Evolutionary conservation across 2,113 vertebrate species (phyloP).

Genomic region (Poecile atricapillus): DNA sequence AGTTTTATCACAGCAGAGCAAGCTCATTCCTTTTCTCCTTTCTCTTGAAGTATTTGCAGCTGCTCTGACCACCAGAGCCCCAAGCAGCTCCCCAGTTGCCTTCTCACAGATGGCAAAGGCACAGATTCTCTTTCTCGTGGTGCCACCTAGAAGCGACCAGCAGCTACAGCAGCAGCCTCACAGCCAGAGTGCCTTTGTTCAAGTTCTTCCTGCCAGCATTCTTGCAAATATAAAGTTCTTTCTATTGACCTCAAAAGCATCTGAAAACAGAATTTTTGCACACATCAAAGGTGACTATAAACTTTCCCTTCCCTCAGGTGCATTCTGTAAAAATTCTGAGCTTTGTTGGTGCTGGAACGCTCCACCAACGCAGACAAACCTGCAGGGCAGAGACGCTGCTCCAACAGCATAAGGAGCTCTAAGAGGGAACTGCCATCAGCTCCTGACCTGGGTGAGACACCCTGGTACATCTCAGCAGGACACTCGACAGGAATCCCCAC

Average conservation of each 20-base stretch:
- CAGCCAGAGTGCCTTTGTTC: not conserved
- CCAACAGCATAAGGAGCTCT: accelerated
- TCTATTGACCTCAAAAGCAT: not conserved
- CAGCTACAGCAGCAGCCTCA: slow-evolving; percentile 1
- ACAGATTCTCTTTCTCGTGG: slow-evolving; percentile 32
- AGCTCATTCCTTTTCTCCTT: not conserved
- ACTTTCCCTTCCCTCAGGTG: not conserved
- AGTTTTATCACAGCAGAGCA: not conserved
- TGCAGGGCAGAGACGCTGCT: not conserved
- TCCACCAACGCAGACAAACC: not conserved
- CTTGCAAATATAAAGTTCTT: not conserved
- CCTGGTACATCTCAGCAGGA: not conserved
- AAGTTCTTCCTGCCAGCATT: not conserved
- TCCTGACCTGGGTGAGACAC: not conserved
- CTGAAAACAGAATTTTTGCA: not conserved
- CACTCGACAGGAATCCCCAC: not conserved
- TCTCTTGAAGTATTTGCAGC: not conserved
- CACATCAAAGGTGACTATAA: not conserved
- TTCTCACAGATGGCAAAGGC: not conserved
- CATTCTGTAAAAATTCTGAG: not conserved
- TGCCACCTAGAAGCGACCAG: slow-evolving; percentile 59
- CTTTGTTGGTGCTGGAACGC: not conserved
- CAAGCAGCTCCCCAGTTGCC: not conserved
- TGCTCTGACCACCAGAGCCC: not conserved
- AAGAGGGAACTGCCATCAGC: not conserved